These are phyloP conservation scores for Cerastis rubricosa DNA, from an alignment of 2,888 invertebrate species.

Conservation along the genomic window DNA sequence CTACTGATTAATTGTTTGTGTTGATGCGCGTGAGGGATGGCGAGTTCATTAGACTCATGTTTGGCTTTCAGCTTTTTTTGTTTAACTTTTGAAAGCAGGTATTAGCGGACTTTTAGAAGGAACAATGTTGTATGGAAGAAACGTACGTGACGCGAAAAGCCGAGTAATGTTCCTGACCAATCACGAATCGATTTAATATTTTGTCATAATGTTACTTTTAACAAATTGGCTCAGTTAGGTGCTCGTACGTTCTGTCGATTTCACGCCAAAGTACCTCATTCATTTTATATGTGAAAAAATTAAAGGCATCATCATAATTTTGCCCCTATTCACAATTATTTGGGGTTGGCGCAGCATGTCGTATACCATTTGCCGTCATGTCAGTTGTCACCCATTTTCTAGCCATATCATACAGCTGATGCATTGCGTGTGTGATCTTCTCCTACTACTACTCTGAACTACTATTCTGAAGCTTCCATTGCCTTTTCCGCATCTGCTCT, in stretches of 20 bases:
- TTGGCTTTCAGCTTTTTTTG: slow-evolving; percentile 45
- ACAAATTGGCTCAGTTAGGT: background rate
- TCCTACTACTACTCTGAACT: too few relatives aligned
- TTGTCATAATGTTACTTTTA: background rate
- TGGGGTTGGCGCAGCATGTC: background rate
- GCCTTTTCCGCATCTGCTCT: background rate
- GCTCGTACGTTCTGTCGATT: background rate
- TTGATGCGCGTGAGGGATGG: slow-evolving; percentile 54
- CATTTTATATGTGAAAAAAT: too few relatives aligned
- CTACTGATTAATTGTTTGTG: slow-evolving; percentile 67
- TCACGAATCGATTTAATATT: background rate
- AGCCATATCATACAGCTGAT: background rate
- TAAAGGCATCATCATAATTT: background rate
- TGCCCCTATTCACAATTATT: too few relatives aligned
- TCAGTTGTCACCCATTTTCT: background rate
- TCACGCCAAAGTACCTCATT: too few relatives aligned
- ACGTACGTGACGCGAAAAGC: background rate
- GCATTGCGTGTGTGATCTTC: background rate
- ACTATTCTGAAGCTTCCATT: background rate
- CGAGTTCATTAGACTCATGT: slow-evolving; percentile 45
- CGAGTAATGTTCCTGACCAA: background rate
- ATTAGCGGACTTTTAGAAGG: background rate
- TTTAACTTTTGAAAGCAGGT: slow-evolving; percentile 26
- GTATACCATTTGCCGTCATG: background rate
- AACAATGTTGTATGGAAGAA: background rate